Evolutionary conservation across 2,113 vertebrate genomes (phyloP).

Genomic region (Cheilinus undulatus): DNA sequence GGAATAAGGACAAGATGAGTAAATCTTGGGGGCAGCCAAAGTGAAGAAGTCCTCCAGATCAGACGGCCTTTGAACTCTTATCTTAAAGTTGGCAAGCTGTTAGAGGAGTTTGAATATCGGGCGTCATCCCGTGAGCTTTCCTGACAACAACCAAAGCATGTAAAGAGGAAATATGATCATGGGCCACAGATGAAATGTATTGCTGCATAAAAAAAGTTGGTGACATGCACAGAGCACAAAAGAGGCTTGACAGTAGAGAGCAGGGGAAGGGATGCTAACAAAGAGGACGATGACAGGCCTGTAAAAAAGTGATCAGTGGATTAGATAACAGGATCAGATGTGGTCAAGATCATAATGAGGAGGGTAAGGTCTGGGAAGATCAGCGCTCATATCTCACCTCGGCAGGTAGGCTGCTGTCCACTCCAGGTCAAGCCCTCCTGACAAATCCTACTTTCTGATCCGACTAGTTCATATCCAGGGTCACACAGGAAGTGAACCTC

Average conservation of each 20-base stretch:
- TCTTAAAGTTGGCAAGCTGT: constrained; percentile 51
- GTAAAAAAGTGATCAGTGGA: constrained; percentile 53
- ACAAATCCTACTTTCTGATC: constrained; percentile 86
- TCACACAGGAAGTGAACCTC: constrained; percentile 88
- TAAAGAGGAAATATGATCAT: constrained; percentile 65
- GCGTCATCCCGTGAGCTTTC: constrained; percentile 53
- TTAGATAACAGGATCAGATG: constrained; percentile 12
- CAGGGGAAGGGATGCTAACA: constrained; percentile 29
- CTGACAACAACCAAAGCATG: constrained; percentile 32
- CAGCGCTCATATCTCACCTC: constrained; percentile 73
- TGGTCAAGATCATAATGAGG: constrained; percentile 16
- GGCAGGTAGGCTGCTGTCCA: constrained; percentile 83
- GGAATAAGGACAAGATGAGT: constrained; percentile 18
- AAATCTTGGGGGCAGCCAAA: constrained; percentile 25
- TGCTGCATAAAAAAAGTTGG: constrained; percentile 31
- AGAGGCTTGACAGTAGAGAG: constrained; percentile 21
- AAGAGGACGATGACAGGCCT: constrained; percentile 62
- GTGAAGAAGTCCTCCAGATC: constrained; percentile 32
- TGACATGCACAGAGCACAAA: constrained; percentile 39
- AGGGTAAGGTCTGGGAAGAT: constrained; percentile 1
- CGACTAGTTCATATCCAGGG: constrained; percentile 82
- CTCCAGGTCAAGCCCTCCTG: constrained; percentile 85
- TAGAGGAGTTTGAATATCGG: constrained; percentile 50
- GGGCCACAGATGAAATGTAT: constrained; percentile 41
- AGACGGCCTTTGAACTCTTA: constrained; percentile 60